Conservation (phyloP, 1,140 invertebrate genomes). For the Drosophila virilis region DNA sequence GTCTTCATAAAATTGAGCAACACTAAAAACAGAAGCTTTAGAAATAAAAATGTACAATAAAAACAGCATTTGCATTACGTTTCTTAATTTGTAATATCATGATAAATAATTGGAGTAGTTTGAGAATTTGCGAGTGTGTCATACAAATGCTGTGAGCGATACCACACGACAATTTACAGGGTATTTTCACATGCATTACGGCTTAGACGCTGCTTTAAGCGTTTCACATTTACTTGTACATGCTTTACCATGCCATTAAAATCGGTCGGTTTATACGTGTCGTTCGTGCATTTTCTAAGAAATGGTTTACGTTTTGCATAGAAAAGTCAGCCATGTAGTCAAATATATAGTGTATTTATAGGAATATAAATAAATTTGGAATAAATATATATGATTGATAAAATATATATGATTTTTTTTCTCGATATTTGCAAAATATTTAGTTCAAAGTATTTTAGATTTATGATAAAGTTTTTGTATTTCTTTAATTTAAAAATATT, state of each 20-base stretch:
- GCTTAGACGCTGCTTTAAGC: slow-evolving; percentile 1
- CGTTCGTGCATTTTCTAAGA: slow-evolving; percentile 12
- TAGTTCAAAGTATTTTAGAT: background rate
- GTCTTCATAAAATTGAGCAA: slow-evolving; percentile 46
- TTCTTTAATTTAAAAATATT: too few species aligned
- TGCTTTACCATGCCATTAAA: slow-evolving; percentile 37
- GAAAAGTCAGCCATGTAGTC: slow-evolving; percentile 29
- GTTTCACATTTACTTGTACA: slow-evolving; percentile 28
- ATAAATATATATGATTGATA: background rate
- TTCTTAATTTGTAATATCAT: slow-evolving; percentile 54
- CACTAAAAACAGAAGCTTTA: slow-evolving; percentile 69
- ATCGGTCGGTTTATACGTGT: background rate
- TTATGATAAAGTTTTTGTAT: background rate
- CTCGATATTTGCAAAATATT: too few species aligned
- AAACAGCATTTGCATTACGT: slow-evolving; percentile 65
- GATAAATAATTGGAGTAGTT: slow-evolving; percentile 51
- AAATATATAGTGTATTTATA: slow-evolving; percentile 1
- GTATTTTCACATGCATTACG: slow-evolving; percentile 11
- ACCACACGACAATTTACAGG: slow-evolving; percentile 31
- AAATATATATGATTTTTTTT: too few species aligned
- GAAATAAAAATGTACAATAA: slow-evolving; percentile 67
- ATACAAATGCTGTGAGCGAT: slow-evolving; percentile 47
- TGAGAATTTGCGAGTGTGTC: slow-evolving; percentile 59
- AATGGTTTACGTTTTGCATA: background rate
- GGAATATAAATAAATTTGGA: too few species aligned